Evolutionary conservation across 92 coral and sea anemone species (phyloP), one percentile per base, ranked within the genome.

Genomic region (Pocillopora meandrina): DNA sequence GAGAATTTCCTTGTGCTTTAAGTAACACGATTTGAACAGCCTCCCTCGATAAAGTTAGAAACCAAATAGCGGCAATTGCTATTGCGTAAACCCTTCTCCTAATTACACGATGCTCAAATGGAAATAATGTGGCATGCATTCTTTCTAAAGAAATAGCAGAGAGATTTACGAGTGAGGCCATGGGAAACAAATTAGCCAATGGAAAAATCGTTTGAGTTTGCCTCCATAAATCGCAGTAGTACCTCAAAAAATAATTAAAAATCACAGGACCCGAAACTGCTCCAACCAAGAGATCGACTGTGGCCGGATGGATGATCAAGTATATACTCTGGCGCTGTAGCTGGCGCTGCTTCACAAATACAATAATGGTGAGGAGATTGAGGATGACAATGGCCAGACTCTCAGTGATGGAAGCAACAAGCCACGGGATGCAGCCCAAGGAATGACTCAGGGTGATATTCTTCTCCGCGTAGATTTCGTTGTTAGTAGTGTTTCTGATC

Each of bases 141-240:
- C 76, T 16, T 36, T 72, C 76, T 18, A 72, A 35, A 47, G 76
- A 72, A 72, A 72, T 72, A 19, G 58, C 76, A 5, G 76, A 61
- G 56, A 72, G 57, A 59, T 72, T 72, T 11, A 21, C 55, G 3
- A 72, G 58, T 2, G 76, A 72, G 18, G 76, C 10, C 14, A 36
- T 14, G 15, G 60, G 58, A 72, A 72, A 72, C 5, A 47, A 15
- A 10, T 2, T 5, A 2, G 1, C 12, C 2, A 65, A 19, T 21
- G 1, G n/a, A 33, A 0, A 12, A 1, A 65, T 65, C 49, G 49
- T 42, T 0, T 15, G 1, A 62, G 8, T 62, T 15, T 2, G n/a
- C n/a, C 15, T 20, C 20, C 49, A 42, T 42, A 42, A 42, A 42
- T 42, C 49, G 7, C 49, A 42, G 7, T 42, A 42, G 49, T 2